These are phyloP conservation scores for Cacatua alba DNA, from an alignment of 2,113 vertebrate species.

Conservation along the genomic window DNA sequence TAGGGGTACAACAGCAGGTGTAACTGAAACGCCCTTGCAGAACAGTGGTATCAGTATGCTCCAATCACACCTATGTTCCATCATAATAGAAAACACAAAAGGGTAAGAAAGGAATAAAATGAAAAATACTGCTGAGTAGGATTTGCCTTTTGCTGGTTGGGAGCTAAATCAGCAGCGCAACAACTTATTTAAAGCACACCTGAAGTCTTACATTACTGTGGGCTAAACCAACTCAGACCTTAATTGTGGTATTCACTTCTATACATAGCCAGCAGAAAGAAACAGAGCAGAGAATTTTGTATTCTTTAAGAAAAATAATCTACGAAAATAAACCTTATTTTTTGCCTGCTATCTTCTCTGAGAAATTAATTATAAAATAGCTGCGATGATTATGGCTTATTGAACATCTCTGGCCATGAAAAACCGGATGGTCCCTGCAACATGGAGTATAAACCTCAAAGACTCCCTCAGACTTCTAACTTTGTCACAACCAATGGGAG, in stretches of 20 bases:
- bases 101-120: not conserved
- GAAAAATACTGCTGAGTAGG: not conserved
- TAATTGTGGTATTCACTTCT: not conserved
- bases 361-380: not conserved
- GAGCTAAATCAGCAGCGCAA: not conserved
- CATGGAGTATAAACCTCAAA: not conserved
- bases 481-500: not conserved
- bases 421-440: not conserved
- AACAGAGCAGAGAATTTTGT: not conserved
- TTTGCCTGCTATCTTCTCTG: not conserved
- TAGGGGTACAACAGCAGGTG: not conserved
- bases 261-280: not conserved
- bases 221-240: not conserved
- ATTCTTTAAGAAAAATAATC: not conserved
- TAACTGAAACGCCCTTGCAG: not conserved
- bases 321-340: not conserved
- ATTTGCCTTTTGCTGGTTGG: not conserved
- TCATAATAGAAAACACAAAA: not conserved
- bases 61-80: not conserved
- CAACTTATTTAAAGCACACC: not conserved
- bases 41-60: not conserved
- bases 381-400: not conserved
- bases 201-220: not conserved
- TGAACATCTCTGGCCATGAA: not conserved
- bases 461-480: not conserved